Evolutionary conservation across 2,113 vertebrate species (phyloP), one percentile per base, ranked within the genome.

Genomic region (Amphilophus citrinellus): DNA sequence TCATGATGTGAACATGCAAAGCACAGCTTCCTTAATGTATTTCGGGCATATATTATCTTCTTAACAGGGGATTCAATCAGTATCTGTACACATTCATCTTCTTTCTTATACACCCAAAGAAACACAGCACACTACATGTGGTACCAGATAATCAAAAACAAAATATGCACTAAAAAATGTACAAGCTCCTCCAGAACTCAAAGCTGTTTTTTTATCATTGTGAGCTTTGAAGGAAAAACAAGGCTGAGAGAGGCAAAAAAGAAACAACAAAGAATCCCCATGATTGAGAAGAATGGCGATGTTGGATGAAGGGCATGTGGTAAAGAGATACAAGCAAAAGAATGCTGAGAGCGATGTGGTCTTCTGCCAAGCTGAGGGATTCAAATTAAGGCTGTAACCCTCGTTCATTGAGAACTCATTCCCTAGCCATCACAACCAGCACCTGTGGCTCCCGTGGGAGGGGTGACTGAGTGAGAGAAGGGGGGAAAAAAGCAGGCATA

Each of bases 401-500:
- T 82, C 76, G 76, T 84, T 90, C 82, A 90, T 73, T 8, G 57
- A 79, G 80, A 88, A 85, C 65, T 88, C 84, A 90, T 94, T 89
- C 84, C 82, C 83, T 62, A 84, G 76, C 57, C 80, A 80, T 91
- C 78, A 80, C 77, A 66, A 84, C 66, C 88, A 88, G 83, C 92
- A 94, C 92, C 92, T 94, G 89, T 86, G 90, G 75, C 86, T 91
- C 92, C 80, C 81, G 15, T 15, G 76, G 63, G 90, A 87, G 20
- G 82, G 11, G 76, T 10, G n/a, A 22, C 39, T 9, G 77, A 22
- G 80, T 7, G 44, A 11, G 35, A 3, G 22, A 13, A 14, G 8
- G 20, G 22, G 22, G 20, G 71, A 22, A 22, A 22, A 22, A 22
- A 22, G 37, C 39, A 71, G 66, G 68, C 62, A 65, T 84, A 81